Conservation (phyloP, 2,797 vertebrate genomes). For the Clamator glandarius region DNA sequence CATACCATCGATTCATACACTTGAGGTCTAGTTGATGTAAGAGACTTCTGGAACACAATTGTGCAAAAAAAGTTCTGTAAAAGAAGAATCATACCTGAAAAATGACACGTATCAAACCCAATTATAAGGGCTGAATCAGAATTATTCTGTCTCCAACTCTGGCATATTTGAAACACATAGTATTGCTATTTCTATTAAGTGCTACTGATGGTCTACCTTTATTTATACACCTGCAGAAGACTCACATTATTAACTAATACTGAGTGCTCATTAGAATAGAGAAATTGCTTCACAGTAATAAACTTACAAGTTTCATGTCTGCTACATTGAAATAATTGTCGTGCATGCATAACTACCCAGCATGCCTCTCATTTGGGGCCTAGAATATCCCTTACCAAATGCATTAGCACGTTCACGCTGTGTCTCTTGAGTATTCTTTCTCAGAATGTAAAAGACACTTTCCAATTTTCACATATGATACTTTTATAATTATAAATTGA, state of each 20-base stretch:
- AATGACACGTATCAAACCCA: neutral
- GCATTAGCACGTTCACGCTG: neutral
- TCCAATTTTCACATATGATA: neutral
- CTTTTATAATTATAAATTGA: slow-evolving; percentile 34
- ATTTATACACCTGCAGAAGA: neutral
- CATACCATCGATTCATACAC: neutral
- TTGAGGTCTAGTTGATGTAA: neutral
- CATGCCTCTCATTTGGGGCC: neutral
- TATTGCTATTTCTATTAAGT: neutral
- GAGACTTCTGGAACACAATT: neutral
- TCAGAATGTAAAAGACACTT: neutral
- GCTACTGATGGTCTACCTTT: neutral
- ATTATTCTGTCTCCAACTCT: neutral
- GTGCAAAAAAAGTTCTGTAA: neutral
- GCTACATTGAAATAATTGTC: neutral
- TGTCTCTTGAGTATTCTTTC: neutral
- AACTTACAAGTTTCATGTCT: slow-evolving; percentile 17
- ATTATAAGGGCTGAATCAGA: neutral
- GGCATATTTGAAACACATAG: neutral
- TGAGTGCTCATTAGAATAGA: neutral
- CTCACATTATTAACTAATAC: neutral
- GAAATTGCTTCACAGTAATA: neutral
- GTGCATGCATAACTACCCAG: neutral
- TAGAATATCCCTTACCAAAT: slow-evolving; percentile 40
- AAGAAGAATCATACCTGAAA: neutral